These are phyloP conservation scores for Trypoxylon attenuatum DNA, from an alignment of 2,888 invertebrate genomes.

Conservation along the genomic window DNA sequence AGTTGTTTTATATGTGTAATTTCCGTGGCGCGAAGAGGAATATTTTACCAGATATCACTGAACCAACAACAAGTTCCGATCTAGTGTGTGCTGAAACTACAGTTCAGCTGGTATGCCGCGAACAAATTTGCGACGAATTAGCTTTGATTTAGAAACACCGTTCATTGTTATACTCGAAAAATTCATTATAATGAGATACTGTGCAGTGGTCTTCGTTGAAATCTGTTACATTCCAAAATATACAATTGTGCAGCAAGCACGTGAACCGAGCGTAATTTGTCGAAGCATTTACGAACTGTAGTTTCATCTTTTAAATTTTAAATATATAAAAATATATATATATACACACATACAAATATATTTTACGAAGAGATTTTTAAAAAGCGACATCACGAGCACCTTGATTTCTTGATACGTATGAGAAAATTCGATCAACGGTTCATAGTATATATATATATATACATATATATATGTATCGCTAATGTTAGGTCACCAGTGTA, in stretches of 20 bases:
- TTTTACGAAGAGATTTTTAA: slow-evolving; percentile 59
- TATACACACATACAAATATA: slow-evolving; percentile 52
- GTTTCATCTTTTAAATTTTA: slow-evolving; percentile 34
- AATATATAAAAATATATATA: slow-evolving; percentile 19
- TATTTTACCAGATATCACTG: slow-evolving; percentile 18
- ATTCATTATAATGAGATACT: too few relatives aligned
- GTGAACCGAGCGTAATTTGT: background rate
- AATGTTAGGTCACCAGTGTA: slow-evolving; percentile 63
- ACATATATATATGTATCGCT: slow-evolving; percentile 53
- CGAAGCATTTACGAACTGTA: slow-evolving; percentile 33
- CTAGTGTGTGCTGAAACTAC: slow-evolving; percentile 43
- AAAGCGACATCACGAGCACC: slow-evolving; percentile 49
- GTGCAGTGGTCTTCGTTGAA: too few relatives aligned
- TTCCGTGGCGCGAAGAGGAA: slow-evolving; percentile 30
- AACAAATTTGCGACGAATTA: background rate
- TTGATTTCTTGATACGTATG: slow-evolving; percentile 45
- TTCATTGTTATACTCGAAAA: too few relatives aligned
- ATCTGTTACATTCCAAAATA: slow-evolving; percentile 50
- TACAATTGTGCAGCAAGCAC: background rate
- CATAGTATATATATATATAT: background rate
- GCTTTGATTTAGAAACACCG: too few relatives aligned
- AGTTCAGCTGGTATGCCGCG: slow-evolving; percentile 26
- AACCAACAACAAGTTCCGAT: slow-evolving; percentile 27
- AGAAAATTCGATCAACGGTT: slow-evolving; percentile 22
- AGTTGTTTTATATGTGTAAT: slow-evolving; percentile 57